These are phyloP conservation scores for Blennius ocellaris DNA, from an alignment of 2,113 vertebrate species.

Conservation along the genomic window DNA sequence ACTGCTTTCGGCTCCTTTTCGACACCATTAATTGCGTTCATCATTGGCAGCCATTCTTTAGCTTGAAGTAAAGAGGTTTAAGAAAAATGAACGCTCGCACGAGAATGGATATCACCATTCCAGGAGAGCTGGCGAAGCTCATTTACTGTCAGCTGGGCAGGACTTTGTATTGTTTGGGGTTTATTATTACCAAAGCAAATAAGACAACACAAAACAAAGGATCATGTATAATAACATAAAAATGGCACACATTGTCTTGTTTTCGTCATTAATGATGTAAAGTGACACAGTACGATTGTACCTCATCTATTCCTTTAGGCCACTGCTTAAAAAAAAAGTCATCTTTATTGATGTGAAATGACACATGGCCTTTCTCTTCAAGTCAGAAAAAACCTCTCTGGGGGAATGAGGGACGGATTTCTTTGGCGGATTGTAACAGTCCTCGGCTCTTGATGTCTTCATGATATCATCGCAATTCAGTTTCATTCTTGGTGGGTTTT, in stretches of 20 bases:
- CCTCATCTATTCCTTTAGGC: background rate
- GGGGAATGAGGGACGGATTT: too few species aligned
- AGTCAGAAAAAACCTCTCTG: too few species aligned
- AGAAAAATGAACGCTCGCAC: constrained; percentile 45
- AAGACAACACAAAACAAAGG: background rate
- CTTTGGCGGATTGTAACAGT: background rate
- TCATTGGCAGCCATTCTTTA: constrained; percentile 60
- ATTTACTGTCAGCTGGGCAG: constrained; percentile 9
- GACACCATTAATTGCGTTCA: constrained; percentile 70
- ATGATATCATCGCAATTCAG: constrained; percentile 32
- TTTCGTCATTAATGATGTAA: background rate
- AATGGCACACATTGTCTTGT: background rate
- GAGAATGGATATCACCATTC: constrained; percentile 21
- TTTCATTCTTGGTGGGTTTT: constrained; percentile 22
- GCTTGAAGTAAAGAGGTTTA: constrained; percentile 50
- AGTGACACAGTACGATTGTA: background rate
- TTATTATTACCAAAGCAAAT: background rate
- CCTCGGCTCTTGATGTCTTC: constrained; percentile 2
- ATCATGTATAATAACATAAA: background rate
- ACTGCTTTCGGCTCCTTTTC: constrained; percentile 61
- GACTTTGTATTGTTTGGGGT: constrained; percentile 11
- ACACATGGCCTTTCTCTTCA: background rate
- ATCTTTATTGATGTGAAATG: background rate
- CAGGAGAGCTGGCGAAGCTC: background rate
- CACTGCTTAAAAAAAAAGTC: constrained; percentile 1